Evolutionary conservation across 2,113 vertebrate genomes (phyloP), one percentile per base, ranked within the genome.

Genomic region (Halcyon malimbica): DNA sequence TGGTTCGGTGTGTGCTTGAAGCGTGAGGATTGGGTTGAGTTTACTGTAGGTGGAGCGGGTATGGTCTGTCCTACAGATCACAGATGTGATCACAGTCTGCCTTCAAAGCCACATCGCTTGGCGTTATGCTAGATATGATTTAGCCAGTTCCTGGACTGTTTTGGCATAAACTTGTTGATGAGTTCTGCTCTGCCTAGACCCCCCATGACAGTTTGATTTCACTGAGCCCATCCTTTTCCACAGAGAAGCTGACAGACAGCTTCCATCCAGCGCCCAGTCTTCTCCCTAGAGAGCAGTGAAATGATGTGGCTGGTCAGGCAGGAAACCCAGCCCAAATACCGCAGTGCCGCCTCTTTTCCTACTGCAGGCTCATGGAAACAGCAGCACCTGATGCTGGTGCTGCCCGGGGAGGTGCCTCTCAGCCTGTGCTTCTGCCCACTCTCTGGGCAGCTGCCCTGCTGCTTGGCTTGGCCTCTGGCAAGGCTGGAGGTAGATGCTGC

Each of bases 91-190:
- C 2, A 0, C 33, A 37, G 35, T 15, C 14, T 31, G 35, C 77
- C 48, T 64, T 75, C 8, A 7, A 28, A 91, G 23, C 48, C 29
- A 2, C 33, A 10, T 46, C 75, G 14, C 35, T 65, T 4, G 6
- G 18, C 0, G 0, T 26, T 62, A 6, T 3, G 13, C 37, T 83
- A 28, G 39, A 9, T 53, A 16, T 0, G 3, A 70, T 62, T 69
- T 44, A 35, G 29, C n/a, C n/a, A 19, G 9, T 77, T 88, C 41
- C 60, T 86, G 59, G 37, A 57, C 13, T 33, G 18, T 68, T 84
- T 60, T 60, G 46, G 25, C 7, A 3, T 53, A 73, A 84, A 75
- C 26, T 33, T 75, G 48, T 15, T 50, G 71, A 37, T 67, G 60
- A 87, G 17, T 35, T 57, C 11, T 82, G 35, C 37, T 64, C 39